Conservation (phyloP, 2,797 vertebrate species). For the Platalea minor region DNA sequence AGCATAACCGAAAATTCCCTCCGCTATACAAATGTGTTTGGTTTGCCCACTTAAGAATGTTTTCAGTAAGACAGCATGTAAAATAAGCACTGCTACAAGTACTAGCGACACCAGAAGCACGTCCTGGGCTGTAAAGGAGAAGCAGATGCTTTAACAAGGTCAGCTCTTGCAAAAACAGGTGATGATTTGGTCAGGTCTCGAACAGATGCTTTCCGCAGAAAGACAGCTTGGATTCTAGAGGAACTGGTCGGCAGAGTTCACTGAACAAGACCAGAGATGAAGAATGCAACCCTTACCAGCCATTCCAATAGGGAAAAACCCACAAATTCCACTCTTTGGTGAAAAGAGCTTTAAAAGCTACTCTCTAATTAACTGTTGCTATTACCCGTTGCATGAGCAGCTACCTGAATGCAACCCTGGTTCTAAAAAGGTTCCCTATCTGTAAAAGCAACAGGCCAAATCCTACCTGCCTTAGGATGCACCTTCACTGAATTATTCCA, state of each 20-base stretch:
- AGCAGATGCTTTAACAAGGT: neutral
- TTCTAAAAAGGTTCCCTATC: neutral
- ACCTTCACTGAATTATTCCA: neutral
- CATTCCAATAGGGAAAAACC: neutral
- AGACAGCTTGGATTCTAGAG: neutral
- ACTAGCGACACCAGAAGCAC: neutral
- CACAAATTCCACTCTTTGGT: neutral
- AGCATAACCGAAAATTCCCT: neutral
- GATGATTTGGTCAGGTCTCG: neutral
- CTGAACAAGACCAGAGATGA: neutral
- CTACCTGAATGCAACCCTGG: neutral
- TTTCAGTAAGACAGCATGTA: neutral
- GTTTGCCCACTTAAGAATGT: neutral
- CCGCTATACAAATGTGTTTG: neutral
- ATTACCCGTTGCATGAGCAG: neutral
- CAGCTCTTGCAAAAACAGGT: neutral
- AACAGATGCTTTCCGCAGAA: neutral
- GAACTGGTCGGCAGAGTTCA: neutral
- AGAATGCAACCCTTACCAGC: neutral
- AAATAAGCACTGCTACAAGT: neutral
- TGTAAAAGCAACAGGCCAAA: neutral
- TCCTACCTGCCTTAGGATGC: neutral
- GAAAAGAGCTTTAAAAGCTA: neutral
- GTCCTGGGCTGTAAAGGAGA: neutral
- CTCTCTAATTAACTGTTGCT: neutral